Evolutionary conservation across 2,113 vertebrate species (phyloP), one percentile per base, ranked within the genome.

Genomic region (Podiceps cristatus): DNA sequence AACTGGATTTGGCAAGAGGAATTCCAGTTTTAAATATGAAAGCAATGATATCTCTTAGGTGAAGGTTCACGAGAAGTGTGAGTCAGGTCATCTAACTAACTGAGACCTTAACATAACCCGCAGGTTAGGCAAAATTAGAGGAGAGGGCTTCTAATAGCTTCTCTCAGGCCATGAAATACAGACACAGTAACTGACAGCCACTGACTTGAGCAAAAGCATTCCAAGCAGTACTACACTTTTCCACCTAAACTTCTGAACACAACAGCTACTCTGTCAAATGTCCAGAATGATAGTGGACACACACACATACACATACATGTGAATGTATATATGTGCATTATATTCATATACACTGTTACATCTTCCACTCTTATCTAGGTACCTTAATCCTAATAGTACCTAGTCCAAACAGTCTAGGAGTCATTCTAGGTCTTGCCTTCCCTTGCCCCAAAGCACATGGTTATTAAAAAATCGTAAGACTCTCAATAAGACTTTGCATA

Each of bases 301-400:
- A 59, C 50, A 29, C 3, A 35, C 8, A n/a, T 1, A 47, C 15
- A 24, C 5, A 33, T 25, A 8, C 6, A 7, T 1, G 1, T 35
- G 0, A 47, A 0, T 24, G 0, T 49, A 1, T 29, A 24, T 42
- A 2, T 35, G 10, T 35, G 3, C 52, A 31, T 64, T 37, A 18
- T 17, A 18, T 53, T 83, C 14, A 64, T 66, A 63, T 25, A 62
- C 6, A 47, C 23, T 31, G 29, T 78, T 74, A 66, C 8, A 63
- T 10, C n/a, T 72, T 68, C 18, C 23, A 35, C 66, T 83, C 19
- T 66, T 84, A n/a, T 31, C 50, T 58, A 93, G 50, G n/a, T 64
- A 59, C 14, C 42, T 74, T 84, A 49, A 62, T 77, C 22, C n/a
- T 69, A 81, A 14, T 31, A 78, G 27, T 55, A 64, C 4, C 77